phyloP scores from a whole-genome alignment of 1,140 invertebrate species.

The Drosophila lini region DNA sequence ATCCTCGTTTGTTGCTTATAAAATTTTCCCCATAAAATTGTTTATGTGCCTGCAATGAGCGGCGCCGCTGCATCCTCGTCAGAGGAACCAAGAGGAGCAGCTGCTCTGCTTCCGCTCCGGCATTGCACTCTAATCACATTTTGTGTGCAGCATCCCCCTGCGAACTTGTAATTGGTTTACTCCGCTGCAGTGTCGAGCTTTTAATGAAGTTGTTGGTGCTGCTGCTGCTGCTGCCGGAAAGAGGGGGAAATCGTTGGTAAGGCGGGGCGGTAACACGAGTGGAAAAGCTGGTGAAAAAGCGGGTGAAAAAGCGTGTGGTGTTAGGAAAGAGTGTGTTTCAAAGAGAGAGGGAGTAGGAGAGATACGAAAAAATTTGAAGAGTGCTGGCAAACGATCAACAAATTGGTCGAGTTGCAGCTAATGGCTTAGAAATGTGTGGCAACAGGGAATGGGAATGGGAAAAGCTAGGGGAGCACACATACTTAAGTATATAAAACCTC shows the following conservation, averaged over 20 bases:
- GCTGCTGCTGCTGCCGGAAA: background rate
- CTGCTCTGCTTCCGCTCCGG: conserved; percentile 35
- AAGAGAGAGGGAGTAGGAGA: background rate
- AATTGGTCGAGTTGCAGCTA: conserved; percentile 47
- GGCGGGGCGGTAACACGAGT: conserved; percentile 4
- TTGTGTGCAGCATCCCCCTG: conserved; percentile 26
- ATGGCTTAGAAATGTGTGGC: conserved; percentile 31
- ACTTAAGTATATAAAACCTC: background rate
- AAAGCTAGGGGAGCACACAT: background rate
- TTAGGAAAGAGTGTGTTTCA: background rate
- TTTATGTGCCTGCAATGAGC: conserved; percentile 58
- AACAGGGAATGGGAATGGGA: background rate
- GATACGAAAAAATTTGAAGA: conserved; percentile 2
- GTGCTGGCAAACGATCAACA: conserved; percentile 46
- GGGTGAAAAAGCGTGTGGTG: background rate
- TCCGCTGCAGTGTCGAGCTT: conserved; percentile 56
- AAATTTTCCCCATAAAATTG: conserved; percentile 68
- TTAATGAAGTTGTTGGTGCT: conserved; percentile 63
- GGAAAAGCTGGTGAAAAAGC: conserved; percentile 8
- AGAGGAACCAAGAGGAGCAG: conserved; percentile 12
- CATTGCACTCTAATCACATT: conserved; percentile 80
- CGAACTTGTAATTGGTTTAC: conserved; percentile 75
- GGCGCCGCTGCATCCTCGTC: conserved; percentile 8
- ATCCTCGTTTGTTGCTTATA: conserved; percentile 54
- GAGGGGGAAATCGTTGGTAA: background rate